phyloP scores from a whole-genome alignment of 2,888 invertebrate genomes.

The Bhutanitis thaidina region DNA sequence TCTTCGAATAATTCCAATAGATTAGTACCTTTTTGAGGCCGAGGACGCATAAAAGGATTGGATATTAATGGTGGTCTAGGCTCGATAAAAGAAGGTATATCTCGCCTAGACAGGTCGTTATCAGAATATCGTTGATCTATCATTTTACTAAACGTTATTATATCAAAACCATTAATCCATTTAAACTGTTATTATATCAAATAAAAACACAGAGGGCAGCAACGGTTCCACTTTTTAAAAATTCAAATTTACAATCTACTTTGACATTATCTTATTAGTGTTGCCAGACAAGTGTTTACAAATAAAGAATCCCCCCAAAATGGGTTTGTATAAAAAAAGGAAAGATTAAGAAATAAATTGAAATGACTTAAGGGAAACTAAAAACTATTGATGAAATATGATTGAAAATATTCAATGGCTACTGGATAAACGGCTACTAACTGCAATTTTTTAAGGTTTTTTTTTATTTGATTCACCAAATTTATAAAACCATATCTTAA shows the following conservation, averaged over 20 bases:
- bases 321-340: no score
- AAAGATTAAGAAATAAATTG: no score
- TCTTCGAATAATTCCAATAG: conserved; percentile 62
- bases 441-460: no score
- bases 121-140: conserved; percentile 51
- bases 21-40: conserved; percentile 63
- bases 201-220: not conserved
- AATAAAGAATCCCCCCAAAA: no score
- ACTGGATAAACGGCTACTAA: no score
- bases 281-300: no score
- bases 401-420: no score
- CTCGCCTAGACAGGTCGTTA: conserved; percentile 46
- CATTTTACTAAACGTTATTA: conserved; percentile 30
- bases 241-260: not conserved
- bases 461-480: no score
- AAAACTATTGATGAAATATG: no score
- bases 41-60: conserved; percentile 69
- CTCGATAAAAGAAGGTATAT: conserved; percentile 73
- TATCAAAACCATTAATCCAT: conserved; percentile 6
- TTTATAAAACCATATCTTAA: no score
- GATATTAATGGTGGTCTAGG: conserved; percentile 64
- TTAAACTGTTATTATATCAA: not conserved
- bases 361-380: no score
- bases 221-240: conserved; percentile 13
- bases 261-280: no score